These are phyloP conservation scores for Herminia tarsipennalis DNA, from an alignment of 2,888 invertebrate species.

Conservation along the genomic window DNA sequence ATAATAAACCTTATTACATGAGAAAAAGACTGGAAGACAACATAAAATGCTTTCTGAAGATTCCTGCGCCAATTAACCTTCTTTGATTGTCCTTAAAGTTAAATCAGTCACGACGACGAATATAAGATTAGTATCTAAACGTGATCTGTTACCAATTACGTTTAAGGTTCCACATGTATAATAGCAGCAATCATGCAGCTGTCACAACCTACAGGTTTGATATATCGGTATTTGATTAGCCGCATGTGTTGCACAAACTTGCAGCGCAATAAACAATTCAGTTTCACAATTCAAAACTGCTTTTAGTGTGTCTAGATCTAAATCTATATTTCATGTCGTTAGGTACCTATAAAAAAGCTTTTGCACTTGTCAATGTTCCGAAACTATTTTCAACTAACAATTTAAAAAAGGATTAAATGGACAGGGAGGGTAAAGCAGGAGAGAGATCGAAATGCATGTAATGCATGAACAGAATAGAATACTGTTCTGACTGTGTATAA, in stretches of 20 bases:
- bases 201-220: slow-evolving; percentile 20
- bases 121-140: background rate
- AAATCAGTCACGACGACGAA: background rate
- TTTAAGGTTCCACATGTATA: slow-evolving; percentile 13
- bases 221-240: slow-evolving; percentile 31
- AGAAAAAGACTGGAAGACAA: too few species aligned
- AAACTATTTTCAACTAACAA: too few species aligned
- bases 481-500: too few species aligned
- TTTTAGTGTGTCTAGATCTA: background rate
- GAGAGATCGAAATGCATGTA: too few species aligned
- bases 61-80: background rate
- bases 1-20: too few species aligned
- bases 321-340: background rate
- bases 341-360: too few species aligned
- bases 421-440: too few species aligned
- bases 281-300: slow-evolving; percentile 1
- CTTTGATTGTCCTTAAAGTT: background rate
- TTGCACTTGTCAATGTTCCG: too few species aligned
- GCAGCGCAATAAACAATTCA: slow-evolving; percentile 9
- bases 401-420: too few species aligned
- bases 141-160: background rate
- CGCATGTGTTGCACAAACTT: slow-evolving; percentile 23
- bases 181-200: slow-evolving; percentile 32
- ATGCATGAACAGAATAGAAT: too few species aligned
- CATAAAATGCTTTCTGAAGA: too few species aligned